These are phyloP conservation scores for Phrynosoma blainvillii DNA, from an alignment of 2,113 vertebrate genomes.

Conservation along the genomic window DNA sequence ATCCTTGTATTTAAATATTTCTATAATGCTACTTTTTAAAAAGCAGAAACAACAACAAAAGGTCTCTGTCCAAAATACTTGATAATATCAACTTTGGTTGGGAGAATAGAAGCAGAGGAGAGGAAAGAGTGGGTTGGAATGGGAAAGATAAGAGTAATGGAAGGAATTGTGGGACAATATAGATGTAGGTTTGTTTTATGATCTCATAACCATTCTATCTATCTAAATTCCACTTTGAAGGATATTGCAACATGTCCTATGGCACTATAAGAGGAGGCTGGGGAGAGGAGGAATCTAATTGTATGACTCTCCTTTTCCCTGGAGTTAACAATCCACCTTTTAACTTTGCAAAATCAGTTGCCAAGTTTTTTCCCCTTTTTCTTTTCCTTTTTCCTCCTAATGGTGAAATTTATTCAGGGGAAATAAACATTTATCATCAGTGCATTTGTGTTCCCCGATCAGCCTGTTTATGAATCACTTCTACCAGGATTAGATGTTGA, in stretches of 20 bases:
- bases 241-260: neutral
- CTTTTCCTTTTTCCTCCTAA: neutral
- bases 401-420: slow-evolving; percentile 64
- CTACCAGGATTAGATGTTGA: slow-evolving; percentile 80
- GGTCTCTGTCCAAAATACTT: too few species aligned
- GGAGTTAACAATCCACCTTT: neutral
- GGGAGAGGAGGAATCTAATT: neutral
- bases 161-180: neutral
- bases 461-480: slow-evolving; percentile 75
- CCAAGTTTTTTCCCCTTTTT: neutral
- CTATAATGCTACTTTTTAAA: too few species aligned
- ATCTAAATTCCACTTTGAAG: neutral
- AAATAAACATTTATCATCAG: slow-evolving; percentile 74
- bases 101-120: neutral
- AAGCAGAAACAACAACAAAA: too few species aligned
- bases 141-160: neutral
- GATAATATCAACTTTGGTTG: too few species aligned
- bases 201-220: neutral
- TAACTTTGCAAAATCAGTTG: neutral
- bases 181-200: neutral
- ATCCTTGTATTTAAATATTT: too few species aligned
- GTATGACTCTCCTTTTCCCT: neutral
- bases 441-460: slow-evolving; percentile 70
- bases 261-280: too few species aligned
- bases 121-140: neutral